Evolutionary conservation across 2,888 invertebrate genomes (phyloP).

Genomic region (Barypeithes pellucidus): DNA sequence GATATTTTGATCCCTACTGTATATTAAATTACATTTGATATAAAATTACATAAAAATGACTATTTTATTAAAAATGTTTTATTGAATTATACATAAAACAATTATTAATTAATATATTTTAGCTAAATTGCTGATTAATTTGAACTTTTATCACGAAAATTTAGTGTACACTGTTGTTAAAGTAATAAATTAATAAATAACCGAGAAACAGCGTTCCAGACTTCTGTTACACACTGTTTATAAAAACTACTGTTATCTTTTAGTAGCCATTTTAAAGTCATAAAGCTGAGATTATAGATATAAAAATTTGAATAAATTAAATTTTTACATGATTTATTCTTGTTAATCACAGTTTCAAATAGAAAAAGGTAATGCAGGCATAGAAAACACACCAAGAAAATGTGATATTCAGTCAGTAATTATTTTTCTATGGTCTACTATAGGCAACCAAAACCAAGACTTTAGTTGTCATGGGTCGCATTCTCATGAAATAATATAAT

Average conservation of each 20-base stretch:
- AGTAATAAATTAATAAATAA: conserved; percentile 1
- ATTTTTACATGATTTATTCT: conserved; percentile 14
- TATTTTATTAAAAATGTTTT: no score
- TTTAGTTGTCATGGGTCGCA: no score
- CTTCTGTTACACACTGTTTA: conserved; percentile 8
- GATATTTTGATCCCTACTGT: no score
- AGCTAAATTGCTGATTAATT: background rate
- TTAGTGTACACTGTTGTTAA: background rate
- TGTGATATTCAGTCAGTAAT: background rate
- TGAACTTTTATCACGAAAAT: background rate
- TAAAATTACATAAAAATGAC: background rate
- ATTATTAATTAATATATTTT: background rate
- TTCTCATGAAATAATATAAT: no score
- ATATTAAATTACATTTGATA: no score
- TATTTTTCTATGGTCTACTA: background rate
- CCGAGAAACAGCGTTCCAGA: conserved; percentile 3
- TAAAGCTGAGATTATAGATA: conserved; percentile 19
- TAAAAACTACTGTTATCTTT: conserved; percentile 21
- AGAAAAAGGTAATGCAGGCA: background rate
- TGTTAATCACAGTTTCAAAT: background rate
- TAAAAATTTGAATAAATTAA: conserved; percentile 23
- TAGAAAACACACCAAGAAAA: background rate
- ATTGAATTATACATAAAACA: no score
- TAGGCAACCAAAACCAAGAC: no score
- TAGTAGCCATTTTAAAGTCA: conserved; percentile 12